These are phyloP conservation scores for Synergus umbraculus DNA, from an alignment of 2,888 invertebrate species.

Conservation along the genomic window DNA sequence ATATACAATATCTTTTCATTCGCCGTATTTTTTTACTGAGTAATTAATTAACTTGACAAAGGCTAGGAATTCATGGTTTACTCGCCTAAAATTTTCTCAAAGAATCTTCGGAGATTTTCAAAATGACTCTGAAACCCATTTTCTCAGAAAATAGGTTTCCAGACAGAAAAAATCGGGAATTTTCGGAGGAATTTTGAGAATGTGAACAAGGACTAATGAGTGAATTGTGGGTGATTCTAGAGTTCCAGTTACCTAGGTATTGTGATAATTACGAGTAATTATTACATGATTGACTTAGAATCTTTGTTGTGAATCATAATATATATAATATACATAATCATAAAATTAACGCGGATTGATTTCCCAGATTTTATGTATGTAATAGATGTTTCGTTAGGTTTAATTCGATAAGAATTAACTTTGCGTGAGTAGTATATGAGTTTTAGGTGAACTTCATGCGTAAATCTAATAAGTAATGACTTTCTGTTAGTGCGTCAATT, in stretches of 20 bases:
- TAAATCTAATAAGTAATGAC: conserved; percentile 2
- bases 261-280: background rate
- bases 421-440: background rate
- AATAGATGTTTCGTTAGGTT: background rate
- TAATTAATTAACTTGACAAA: background rate
- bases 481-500: conserved; percentile 9
- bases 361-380: conserved; percentile 10
- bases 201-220: background rate
- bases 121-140: conserved; percentile 11
- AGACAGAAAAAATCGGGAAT: background rate
- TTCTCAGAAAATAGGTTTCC: conserved; percentile 4
- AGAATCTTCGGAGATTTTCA: background rate
- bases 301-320: background rate
- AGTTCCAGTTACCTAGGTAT: conserved; percentile 23
- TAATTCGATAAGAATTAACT: conserved; percentile 16
- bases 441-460: background rate
- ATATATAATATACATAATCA: background rate
- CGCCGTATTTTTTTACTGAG: background rate
- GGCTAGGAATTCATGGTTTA: background rate
- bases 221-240: conserved; percentile 28
- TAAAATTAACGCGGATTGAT: background rate
- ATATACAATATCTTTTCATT: background rate
- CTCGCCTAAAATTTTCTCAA: background rate
- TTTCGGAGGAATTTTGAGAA: conserved; percentile 4
- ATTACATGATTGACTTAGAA: conserved; percentile 14